Evolutionary conservation across 1,140 invertebrate genomes (phyloP), one percentile per base, ranked within the genome.

Genomic region (Bombus picipes): DNA sequence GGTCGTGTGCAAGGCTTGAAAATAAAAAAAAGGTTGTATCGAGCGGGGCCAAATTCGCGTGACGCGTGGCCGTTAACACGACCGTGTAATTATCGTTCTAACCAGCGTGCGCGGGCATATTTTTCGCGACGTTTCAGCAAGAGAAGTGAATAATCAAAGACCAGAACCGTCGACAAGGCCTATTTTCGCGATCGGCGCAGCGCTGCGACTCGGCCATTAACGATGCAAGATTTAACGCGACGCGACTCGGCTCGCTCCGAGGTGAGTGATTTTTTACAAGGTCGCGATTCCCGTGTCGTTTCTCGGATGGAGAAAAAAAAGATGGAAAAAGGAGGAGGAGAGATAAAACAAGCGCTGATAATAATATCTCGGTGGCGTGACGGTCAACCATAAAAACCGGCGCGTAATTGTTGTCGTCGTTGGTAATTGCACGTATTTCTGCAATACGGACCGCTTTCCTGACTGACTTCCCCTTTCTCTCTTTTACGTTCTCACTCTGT

Each of bases 401-500:
- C 72, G 79, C 75, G 86, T 90, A 91, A 93, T 93, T 93, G 89
- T 86, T 91, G 90, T 88, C 86, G 85, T 90, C 87, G 83, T 81
- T 47, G 71, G 88, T 90, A 90, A 90, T 90, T 82, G 79, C 86
- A 88, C 86, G 88, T 83, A 87, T 90, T 89, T 86, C 83, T 80
- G 66, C 75, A 81, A 79, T 68, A 90, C 79, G 59, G 37, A 39
- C 34, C 78, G 39, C 77, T 81, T 66, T 85, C 57, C 83, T 43
- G 73, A 5, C 75, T 41, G 37, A 28, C 37, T 47, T 59, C 25
- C 25, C n/a, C 3, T 6, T 13, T 4, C n/a, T 18, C 32, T 32
- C n/a, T 22, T 18, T 12, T 28, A 62, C 59, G 13, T 22, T 74
- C 15, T 22, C 37, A 0, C 59, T 34, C 28, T 32, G 28, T n/a